Percentiles rank a stretch among this genome's conserved stretches.
phyloP scores from a whole-genome alignment of 2,113 vertebrate species.

The Barbus barbus region DNA sequence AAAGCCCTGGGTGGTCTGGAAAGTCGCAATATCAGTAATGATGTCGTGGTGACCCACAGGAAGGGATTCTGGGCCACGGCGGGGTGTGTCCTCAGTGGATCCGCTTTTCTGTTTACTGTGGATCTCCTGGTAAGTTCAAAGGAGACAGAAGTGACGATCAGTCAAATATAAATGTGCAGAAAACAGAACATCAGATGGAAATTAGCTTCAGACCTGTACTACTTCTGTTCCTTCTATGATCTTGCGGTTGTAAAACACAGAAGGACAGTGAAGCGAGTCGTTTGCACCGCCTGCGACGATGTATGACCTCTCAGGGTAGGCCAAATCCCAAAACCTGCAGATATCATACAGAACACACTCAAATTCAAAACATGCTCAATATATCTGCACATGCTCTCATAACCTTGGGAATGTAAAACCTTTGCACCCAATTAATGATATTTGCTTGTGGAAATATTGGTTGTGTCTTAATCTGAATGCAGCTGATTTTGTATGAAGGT shows the following conservation, averaged over 20 bases:
- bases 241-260: conserved; percentile 93
- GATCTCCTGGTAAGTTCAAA: conserved; percentile 81
- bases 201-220: conserved; percentile 82
- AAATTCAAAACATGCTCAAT: too few relatives aligned
- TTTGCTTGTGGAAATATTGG: not conserved
- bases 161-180: not conserved
- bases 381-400: not conserved
- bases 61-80: conserved; percentile 89
- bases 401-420: not conserved
- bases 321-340: conserved; percentile 96
- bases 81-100: conserved; percentile 86
- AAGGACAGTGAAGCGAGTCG: conserved; percentile 80
- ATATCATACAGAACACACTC: conserved; percentile 3
- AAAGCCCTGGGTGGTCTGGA: conserved; percentile 97
- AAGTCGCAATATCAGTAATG: conserved; percentile 94
- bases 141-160: not conserved
- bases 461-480: too few relatives aligned
- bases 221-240: conserved; percentile 98
- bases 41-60: conserved; percentile 96
- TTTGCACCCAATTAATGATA: not conserved
- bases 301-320: conserved; percentile 94
- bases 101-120: conserved; percentile 95
- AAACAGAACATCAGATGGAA: not conserved
- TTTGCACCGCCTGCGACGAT: conserved; percentile 87
- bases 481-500: too few relatives aligned